These are phyloP conservation scores for Ganaspis brasiliensis DNA, from an alignment of 2,888 invertebrate genomes.

Conservation along the genomic window DNA sequence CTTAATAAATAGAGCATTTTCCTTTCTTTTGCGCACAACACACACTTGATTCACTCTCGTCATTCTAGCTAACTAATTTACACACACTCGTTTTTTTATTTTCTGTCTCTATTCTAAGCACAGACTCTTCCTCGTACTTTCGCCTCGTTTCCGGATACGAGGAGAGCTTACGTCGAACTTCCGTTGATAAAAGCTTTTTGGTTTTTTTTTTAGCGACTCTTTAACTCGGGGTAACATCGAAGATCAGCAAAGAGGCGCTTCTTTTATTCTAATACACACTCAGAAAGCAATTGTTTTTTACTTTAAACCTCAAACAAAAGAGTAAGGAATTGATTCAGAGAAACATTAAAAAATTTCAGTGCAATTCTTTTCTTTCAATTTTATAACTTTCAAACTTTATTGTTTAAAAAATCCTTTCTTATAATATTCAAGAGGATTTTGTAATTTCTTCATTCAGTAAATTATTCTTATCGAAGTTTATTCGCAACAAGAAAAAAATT, in stretches of 20 bases:
- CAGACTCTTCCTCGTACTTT: slow-evolving; percentile 20
- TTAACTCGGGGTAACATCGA: slow-evolving; percentile 42
- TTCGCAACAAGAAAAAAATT: too few relatives aligned
- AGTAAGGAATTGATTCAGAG: too few relatives aligned
- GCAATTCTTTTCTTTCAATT: too few relatives aligned
- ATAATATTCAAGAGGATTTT: too few relatives aligned
- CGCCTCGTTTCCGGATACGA: slow-evolving; percentile 20
- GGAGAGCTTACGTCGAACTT: slow-evolving; percentile 28
- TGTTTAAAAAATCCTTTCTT: too few relatives aligned
- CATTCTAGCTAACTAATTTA: slow-evolving; percentile 54
- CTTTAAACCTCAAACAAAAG: too few relatives aligned
- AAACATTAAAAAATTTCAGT: too few relatives aligned
- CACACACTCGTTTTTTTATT: background rate
- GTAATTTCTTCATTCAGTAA: too few relatives aligned
- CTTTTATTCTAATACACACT: background rate
- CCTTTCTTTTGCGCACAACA: slow-evolving; percentile 38
- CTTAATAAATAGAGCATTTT: slow-evolving; percentile 42
- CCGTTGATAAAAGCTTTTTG: slow-evolving; percentile 28
- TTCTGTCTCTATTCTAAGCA: background rate
- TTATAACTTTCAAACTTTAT: too few relatives aligned
- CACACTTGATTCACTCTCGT: slow-evolving; percentile 41
- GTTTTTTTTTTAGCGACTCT: slow-evolving; percentile 1
- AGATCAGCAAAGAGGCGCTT: slow-evolving; percentile 36
- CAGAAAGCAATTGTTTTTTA: too few relatives aligned
- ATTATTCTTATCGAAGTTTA: too few relatives aligned